phyloP scores from a whole-genome alignment of 2,797 vertebrate species.

The Cichlasoma orientale region DNA sequence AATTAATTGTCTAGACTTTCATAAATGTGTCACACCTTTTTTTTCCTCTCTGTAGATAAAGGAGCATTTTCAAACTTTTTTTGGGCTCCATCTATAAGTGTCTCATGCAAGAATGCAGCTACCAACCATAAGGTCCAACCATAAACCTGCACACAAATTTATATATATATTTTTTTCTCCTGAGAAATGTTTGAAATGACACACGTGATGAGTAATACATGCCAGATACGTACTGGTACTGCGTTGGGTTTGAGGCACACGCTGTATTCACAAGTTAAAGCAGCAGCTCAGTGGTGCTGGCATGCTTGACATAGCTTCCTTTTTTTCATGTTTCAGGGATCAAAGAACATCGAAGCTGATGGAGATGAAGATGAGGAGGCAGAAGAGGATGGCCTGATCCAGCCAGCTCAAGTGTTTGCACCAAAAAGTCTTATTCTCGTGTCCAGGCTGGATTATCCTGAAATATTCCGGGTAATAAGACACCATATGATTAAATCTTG shows the following conservation, averaged over 20 bases:
- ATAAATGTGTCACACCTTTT: neutral
- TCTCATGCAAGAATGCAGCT: neutral
- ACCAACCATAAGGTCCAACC: neutral
- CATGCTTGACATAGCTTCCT: slow-evolving; percentile 19
- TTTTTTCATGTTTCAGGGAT: slow-evolving; percentile 85
- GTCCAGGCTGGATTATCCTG: slow-evolving; percentile 95
- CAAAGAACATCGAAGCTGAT: slow-evolving; percentile 85
- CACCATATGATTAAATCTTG: slow-evolving; percentile 47
- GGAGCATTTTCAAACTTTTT: slow-evolving; percentile 3
- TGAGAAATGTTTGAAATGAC: neutral
- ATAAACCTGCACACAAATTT: neutral
- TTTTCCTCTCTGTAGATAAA: slow-evolving; percentile 23
- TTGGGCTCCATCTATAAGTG: neutral
- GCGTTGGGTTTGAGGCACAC: slow-evolving; percentile 4
- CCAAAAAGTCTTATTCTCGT: slow-evolving; percentile 98
- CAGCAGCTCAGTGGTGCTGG: slow-evolving; percentile 16
- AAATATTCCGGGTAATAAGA: slow-evolving; percentile 95
- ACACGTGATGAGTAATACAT: neutral
- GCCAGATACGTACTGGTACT: neutral
- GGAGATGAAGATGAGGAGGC: slow-evolving; percentile 86
- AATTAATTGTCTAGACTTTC: slow-evolving; percentile 25
- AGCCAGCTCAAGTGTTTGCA: slow-evolving; percentile 96
- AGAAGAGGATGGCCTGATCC: slow-evolving; percentile 90
- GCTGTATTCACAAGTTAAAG: slow-evolving; percentile 17
- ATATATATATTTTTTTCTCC: neutral